Evolutionary conservation across 2,797 vertebrate species (phyloP), one percentile per base, ranked within the genome.

Genomic region (Catharus ustulatus): DNA sequence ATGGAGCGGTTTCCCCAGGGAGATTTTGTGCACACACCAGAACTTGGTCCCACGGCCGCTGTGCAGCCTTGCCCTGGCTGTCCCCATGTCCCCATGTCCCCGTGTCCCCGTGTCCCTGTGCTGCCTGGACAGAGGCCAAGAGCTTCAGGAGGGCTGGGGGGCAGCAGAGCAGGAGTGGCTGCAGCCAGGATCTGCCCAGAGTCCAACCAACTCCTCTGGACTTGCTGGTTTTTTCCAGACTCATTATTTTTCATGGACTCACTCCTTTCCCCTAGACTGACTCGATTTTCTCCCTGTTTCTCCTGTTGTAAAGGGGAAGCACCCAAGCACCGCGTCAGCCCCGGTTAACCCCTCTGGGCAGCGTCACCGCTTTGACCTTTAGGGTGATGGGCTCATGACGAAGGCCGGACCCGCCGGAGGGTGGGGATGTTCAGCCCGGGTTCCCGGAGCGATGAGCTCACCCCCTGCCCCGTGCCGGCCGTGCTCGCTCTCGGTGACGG

Each of bases 121-220:
- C 38, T 2, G 2, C 0, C 4, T 8, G n/a, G 72, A 20, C 3
- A 8, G 32, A 58, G 17, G 6, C 58, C 52, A 1, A 22, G 80
- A 26, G 14, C 54, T 17, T 2, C 1, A 0, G 11, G 20, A 34
- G 2, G 4, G 42, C 16, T 2, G 1, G 19, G 9, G 9, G 40
- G 6, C 40, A 27, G 64, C 2, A 0, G 48, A 14, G 67, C 68
- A 10, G 38, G 26, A 54, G 14, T 2, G 27, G 63, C 71, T 8
- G 86, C 55, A 10, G 7, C 1, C 77, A 23, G 24, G 64, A 40
- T 46, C 34, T 27, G 43, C 48, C 29, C 72, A 1, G 21, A 54
- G 32, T 16, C 59, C 36, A 11, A 16, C 13, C 20, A 17, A 0
- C 40, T 3, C 0, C 68, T 66, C 59, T 4, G 63, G 27, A 46